These are phyloP conservation scores for Caradrina kadenii DNA, from an alignment of 2,888 invertebrate species.

Conservation along the genomic window DNA sequence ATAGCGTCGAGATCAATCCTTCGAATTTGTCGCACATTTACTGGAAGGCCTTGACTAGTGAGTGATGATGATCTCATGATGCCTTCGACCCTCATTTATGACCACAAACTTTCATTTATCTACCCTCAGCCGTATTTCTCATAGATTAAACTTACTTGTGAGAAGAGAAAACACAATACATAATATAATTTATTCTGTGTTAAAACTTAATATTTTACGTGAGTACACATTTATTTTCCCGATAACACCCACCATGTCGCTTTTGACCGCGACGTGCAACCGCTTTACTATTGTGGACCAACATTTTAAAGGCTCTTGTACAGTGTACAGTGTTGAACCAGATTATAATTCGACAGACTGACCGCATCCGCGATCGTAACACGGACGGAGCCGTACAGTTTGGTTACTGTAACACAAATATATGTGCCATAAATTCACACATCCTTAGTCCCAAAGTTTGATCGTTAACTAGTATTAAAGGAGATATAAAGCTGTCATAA, in stretches of 20 bases:
- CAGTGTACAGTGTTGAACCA: constrained; percentile 39
- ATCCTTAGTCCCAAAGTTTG: constrained; percentile 71
- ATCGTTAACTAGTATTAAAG: constrained; percentile 72
- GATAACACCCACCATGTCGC: constrained; percentile 54
- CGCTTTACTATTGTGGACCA: constrained; percentile 46
- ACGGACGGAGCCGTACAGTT: constrained; percentile 26
- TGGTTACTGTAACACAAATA: constrained; percentile 57
- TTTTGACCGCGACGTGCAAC: constrained; percentile 44
- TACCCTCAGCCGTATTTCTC: not conserved
- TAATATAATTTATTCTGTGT: constrained; percentile 37
- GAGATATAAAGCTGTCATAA: constrained; percentile 70
- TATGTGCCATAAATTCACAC: constrained; percentile 66
- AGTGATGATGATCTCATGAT: constrained; percentile 42
- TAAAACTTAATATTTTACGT: constrained; percentile 55
- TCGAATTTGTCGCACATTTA: constrained; percentile 51
- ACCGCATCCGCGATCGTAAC: constrained; percentile 32
- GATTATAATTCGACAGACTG: constrained; percentile 34
- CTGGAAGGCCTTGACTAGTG: constrained; percentile 35
- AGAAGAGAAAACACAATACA: constrained; percentile 27
- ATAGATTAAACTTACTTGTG: constrained; percentile 1
- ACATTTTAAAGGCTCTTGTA: constrained; percentile 38
- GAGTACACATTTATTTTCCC: constrained; percentile 46
- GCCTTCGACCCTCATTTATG: constrained; percentile 36
- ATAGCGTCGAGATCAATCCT: constrained; percentile 50
- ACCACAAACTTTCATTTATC: constrained; percentile 23